Base-by-base conservation (phyloP, 2,797 vertebrate species). In the Scyliorhinus canicula region DNA sequence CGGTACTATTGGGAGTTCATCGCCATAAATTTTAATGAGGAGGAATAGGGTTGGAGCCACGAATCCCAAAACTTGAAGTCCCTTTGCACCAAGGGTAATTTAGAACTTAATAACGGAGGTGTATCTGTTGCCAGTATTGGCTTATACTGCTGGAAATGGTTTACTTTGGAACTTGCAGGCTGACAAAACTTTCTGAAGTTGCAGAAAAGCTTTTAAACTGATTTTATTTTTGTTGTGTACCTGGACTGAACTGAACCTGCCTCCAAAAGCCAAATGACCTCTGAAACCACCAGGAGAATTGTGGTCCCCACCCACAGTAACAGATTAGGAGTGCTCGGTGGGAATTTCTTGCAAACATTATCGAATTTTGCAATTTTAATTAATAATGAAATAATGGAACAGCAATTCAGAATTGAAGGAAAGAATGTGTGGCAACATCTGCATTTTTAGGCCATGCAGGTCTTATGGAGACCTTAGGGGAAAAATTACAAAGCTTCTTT, bases 21-120 rank as follows among this genome's bases (percentile, higher is more conserved):
- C 26, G 88, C 40, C 28, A 63, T 91, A 91, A 65, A 63, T 91
- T 91, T 91, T 91, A 65, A 91, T 91, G 60, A 91, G 88, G 60
- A 91, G 57, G 60, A 65, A 91, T 65, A 91, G n/a, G n/a, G 88
- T 65, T 65, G 60, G 88, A 91, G n/a, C 28, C 88, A 91, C 21
- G 60, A 91, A 65, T 91, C 60, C 88, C n/a, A 44, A 44, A 11
- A 91, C 8, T 91, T 63, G 88, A 91, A 91, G 8, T 91, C 88
- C n/a, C 88, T 65, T 44, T 91, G 60, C 88, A 65, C 60, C 86
- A 9, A 65, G n/a, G n/a, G 60, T 91, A 91, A 91, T 91, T 91
- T 91, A 91, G n/a, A 91, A 91, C 60, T 65, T 91, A 91, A 91
- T 91, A 63, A 63, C 65, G 44, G 60, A 65, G 88, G 60, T 65